Percentiles rank a stretch among this genome's conserved stretches.
These are phyloP conservation scores for Mimas tiliae DNA, from an alignment of 2,888 invertebrate species.

Conservation along the genomic window DNA sequence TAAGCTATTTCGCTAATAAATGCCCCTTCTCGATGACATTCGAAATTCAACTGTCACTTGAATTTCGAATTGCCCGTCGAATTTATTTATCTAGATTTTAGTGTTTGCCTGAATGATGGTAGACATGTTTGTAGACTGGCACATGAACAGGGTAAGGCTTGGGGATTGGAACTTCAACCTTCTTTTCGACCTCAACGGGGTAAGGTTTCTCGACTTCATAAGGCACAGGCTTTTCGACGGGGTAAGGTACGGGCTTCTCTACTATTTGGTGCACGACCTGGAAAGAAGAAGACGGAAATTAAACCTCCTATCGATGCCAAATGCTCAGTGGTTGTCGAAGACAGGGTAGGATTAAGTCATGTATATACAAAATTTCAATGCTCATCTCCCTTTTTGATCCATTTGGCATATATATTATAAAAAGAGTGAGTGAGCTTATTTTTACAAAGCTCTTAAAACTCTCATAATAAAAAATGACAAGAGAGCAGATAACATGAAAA, in stretches of 20 bases:
- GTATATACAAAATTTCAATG: neutral
- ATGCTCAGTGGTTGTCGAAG: neutral
- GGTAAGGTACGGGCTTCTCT: constrained; percentile 89
- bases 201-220: constrained; percentile 90
- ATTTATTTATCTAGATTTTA: constrained; percentile 48
- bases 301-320: neutral
- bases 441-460: too few relatives aligned
- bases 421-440: too few relatives aligned
- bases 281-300: neutral
- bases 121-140: constrained; percentile 90
- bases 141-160: constrained; percentile 90
- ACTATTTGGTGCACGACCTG: constrained; percentile 88
- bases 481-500: too few relatives aligned
- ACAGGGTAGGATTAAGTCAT: neutral
- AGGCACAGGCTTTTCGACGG: constrained; percentile 89
- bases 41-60: constrained; percentile 28
- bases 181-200: constrained; percentile 90
- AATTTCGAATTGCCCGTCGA: constrained; percentile 32
- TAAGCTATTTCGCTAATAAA: constrained; percentile 49
- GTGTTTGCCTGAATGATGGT: constrained; percentile 86
- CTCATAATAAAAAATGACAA: too few relatives aligned
- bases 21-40: constrained; percentile 27
- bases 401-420: too few relatives aligned
- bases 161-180: constrained; percentile 88
- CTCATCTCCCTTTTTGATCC: neutral